Evolutionary conservation across 2,797 vertebrate species (phyloP).

Genomic region (Telmatherina bonti): DNA sequence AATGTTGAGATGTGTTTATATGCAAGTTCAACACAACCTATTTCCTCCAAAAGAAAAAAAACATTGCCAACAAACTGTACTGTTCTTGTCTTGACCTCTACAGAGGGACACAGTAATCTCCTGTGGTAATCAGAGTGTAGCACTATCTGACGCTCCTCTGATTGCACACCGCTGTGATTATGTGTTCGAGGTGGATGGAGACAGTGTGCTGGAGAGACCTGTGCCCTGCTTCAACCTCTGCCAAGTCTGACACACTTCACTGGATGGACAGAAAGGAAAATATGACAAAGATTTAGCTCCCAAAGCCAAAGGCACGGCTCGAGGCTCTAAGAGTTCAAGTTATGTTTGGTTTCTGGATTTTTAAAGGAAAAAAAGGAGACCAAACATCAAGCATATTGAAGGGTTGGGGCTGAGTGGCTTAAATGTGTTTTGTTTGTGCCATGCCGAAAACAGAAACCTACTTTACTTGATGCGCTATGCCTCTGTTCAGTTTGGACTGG

Average conservation of each 20-base stretch:
- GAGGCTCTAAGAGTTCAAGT: constrained; percentile 5
- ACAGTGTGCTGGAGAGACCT: constrained; percentile 76
- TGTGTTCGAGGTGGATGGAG: constrained; percentile 84
- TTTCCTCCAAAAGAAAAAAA: not conserved
- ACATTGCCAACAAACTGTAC: not conserved
- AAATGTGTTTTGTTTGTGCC: constrained; percentile 54
- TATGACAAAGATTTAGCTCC: constrained; percentile 17
- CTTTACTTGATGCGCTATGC: constrained; percentile 35
- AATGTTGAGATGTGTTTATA: not conserved
- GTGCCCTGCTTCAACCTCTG: constrained; percentile 84
- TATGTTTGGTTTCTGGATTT: not conserved
- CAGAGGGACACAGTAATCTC: constrained; percentile 81
- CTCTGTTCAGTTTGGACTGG: constrained; percentile 18
- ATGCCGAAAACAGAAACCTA: constrained; percentile 48
- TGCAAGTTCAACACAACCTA: not conserved
- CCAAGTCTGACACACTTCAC: constrained; percentile 79
- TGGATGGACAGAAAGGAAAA: constrained; percentile 7
- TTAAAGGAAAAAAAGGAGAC: not conserved
- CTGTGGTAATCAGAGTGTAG: constrained; percentile 76
- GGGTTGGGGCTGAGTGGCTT: constrained; percentile 22
- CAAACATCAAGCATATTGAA: not conserved
- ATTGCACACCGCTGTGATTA: constrained; percentile 81
- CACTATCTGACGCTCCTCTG: constrained; percentile 78
- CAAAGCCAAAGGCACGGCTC: constrained; percentile 1
- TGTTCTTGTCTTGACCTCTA: constrained; percentile 8